Evolutionary conservation across 2,888 invertebrate species (phyloP).

Genomic region (Rotaria magnacalcarata): DNA sequence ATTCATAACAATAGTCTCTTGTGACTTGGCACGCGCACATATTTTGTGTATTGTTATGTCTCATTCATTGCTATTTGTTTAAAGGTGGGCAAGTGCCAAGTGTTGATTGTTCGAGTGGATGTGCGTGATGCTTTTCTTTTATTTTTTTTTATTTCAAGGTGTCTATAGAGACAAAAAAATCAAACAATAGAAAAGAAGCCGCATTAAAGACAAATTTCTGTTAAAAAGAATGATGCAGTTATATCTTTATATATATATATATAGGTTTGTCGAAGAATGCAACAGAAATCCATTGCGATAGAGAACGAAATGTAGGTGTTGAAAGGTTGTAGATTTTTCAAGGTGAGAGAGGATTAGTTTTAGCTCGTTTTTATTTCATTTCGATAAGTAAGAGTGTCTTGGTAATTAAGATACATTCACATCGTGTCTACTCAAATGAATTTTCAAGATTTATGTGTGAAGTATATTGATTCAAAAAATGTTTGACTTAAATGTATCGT

Average conservation of each 20-base stretch:
- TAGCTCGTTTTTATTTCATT: not conserved
- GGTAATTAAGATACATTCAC: not conserved
- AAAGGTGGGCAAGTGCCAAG: constrained; percentile 29
- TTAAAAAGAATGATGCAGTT: no score
- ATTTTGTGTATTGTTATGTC: not conserved
- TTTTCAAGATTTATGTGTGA: no score
- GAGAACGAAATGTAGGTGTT: not conserved
- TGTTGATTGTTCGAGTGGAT: constrained; percentile 26
- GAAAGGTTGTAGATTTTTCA: not conserved
- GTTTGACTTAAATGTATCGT: no score
- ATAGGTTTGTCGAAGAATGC: not conserved
- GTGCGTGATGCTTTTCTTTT: constrained; percentile 10
- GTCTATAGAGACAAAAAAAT: not conserved
- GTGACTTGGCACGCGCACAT: constrained; percentile 18
- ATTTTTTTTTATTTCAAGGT: not conserved
- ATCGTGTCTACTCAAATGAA: no score
- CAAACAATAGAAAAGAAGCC: constrained; percentile 5
- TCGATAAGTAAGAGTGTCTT: not conserved
- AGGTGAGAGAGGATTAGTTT: not conserved
- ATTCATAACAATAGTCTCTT: constrained; percentile 10
- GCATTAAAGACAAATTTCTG: not conserved
- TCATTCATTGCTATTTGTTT: not conserved
- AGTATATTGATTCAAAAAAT: no score
- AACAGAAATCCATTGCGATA: not conserved
- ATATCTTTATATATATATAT: no score